Base-by-base conservation (phyloP, 2,888 invertebrate genomes). In the Tenthredo distinguenda region DNA sequence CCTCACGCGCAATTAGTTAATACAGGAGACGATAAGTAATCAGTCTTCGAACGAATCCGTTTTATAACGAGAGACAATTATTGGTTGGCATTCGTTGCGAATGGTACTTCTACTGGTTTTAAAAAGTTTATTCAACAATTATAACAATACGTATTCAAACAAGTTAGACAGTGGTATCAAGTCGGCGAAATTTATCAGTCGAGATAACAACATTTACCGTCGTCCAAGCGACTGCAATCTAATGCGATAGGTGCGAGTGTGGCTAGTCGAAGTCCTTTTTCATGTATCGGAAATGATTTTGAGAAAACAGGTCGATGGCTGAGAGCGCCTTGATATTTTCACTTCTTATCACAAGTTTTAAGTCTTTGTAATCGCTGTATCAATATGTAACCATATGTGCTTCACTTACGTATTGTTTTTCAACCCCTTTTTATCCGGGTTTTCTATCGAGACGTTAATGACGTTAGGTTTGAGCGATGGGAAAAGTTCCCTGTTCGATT, bases 401-500 rank as follows among this genome's bases (percentile, higher is more conserved):
- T 55, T 62, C 10, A 12, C 9, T 26, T 62, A 12, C 26, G 10
- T 26, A 26, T 62, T 26, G 6, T 58, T n/a, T 62, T 62, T 7
- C 0, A 55, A 55, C 62, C 12, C 12, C 26, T 26, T 62, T 62
- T 26, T 26, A 1, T 62, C 12, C 62, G 9, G 9, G 12, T 12
- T 21, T 3, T 12, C 9, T 10, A 26, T 12, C 21, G 62, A 9
- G 26, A 62, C 15, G 18, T 6, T 34, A 34, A 68, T 18, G 68
- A 18, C 12, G 68, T 68, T 68, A 34, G 15, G 68, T 31, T 68
- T 68, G 68, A 68, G 68, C 68, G 68, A 68, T 68, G 34, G 31
- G 34, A 34, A 26, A 68, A 68, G 34, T 68, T 18, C 21, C 74
- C 43, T 15, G 74, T 5, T 2, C 10, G 34, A 50, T 77, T 31